phyloP scores from a whole-genome alignment of 2,113 vertebrate genomes.

The Noturus placidus region DNA sequence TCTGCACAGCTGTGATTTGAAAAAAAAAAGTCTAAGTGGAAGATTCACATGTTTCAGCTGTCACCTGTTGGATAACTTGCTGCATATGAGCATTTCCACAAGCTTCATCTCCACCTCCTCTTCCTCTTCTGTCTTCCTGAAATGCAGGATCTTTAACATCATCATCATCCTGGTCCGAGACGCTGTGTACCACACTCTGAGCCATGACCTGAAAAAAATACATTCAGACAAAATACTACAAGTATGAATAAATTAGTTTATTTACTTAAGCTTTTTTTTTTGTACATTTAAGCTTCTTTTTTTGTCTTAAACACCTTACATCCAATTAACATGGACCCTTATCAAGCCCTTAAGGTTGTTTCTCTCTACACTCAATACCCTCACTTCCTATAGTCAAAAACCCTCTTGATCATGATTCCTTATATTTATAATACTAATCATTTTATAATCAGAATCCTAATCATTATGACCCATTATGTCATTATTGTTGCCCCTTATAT shows the following conservation, averaged over 20 bases:
- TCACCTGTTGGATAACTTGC: conserved; percentile 88
- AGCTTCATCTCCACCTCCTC: conserved; percentile 49
- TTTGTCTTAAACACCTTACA: not conserved
- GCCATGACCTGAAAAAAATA: conserved; percentile 51
- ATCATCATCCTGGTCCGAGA: not conserved
- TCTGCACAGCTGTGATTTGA: not conserved
- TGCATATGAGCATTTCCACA: conserved; percentile 74
- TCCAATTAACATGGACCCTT: not conserved
- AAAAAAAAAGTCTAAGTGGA: not conserved
- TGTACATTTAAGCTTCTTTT: not conserved
- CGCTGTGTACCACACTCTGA: not conserved
- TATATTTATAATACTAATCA: not conserved
- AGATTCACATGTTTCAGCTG: not conserved
- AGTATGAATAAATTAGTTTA: not conserved
- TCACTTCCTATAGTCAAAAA: not conserved
- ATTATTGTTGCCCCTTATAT: not conserved
- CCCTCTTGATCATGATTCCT: not conserved
- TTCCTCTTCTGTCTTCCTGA: conserved; percentile 24
- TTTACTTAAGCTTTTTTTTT: not conserved
- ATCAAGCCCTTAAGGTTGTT: not conserved
- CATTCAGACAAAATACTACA: not conserved
- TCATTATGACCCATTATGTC: not conserved
- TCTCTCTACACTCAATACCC: not conserved
- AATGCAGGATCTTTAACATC: conserved; percentile 32
- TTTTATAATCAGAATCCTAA: not conserved